Conservation (phyloP, 2,888 invertebrate species). For the Brachyptera risi region DNA sequence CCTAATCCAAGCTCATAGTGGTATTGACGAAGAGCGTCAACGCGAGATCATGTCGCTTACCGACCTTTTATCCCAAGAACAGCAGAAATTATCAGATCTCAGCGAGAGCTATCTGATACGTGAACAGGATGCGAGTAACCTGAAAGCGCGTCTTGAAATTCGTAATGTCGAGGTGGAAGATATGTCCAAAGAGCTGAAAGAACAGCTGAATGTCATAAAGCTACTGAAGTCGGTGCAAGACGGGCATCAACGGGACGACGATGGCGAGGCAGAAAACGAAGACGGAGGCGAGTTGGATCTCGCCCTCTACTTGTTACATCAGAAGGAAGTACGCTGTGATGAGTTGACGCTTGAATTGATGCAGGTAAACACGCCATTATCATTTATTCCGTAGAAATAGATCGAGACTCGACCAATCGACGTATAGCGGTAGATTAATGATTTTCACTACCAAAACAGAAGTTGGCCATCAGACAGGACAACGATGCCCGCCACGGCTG, state of each 20-base stretch:
- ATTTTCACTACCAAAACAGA: too few species aligned
- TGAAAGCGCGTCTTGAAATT: not conserved
- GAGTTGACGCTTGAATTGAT: conserved; percentile 81
- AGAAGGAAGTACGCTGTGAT: conserved; percentile 80
- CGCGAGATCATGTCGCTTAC: too few species aligned
- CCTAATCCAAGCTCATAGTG: too few species aligned
- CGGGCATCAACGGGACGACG: not conserved
- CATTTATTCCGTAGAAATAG: too few species aligned
- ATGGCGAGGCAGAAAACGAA: not conserved
- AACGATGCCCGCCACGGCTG: too few species aligned
- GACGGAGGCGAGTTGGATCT: conserved; percentile 60
- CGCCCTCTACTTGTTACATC: conserved; percentile 80
- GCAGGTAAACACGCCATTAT: conserved; percentile 50
- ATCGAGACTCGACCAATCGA: too few species aligned
- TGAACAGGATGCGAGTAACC: not conserved
- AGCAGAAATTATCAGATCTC: not conserved
- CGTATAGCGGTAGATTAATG: too few species aligned
- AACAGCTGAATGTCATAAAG: not conserved
- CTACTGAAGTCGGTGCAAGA: not conserved
- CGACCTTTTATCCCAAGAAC: not conserved
- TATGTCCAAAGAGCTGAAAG: not conserved
- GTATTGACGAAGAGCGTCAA: too few species aligned
- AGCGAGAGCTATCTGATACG: not conserved
- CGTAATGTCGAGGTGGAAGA: not conserved
- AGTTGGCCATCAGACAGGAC: too few species aligned